Percentiles rank a stretch among this genome's conserved stretches.
Conservation (phyloP, 2,888 invertebrate genomes). For the Epinotia demarniana region DNA sequence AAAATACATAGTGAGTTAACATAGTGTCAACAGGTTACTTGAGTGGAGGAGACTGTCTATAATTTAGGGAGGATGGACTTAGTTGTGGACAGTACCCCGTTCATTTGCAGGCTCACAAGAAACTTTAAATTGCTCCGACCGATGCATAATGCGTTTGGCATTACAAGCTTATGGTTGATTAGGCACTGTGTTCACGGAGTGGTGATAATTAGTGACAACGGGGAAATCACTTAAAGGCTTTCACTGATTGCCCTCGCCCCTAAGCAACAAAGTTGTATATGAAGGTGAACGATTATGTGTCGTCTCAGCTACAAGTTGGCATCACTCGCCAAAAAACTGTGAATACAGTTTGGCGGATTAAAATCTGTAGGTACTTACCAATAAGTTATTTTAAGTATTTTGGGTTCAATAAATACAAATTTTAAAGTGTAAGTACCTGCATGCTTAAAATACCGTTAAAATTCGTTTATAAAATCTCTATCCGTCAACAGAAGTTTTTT, state of each 20-base stretch:
- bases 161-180: conserved; percentile 51
- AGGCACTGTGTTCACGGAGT: neutral
- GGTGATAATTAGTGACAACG: neutral
- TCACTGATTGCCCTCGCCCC: neutral
- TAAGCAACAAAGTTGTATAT: neutral
- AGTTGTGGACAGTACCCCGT: conserved; percentile 70
- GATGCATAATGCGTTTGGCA: conserved; percentile 69
- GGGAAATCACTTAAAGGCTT: neutral
- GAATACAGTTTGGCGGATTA: too few relatives aligned
- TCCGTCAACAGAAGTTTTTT: too few relatives aligned
- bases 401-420: too few relatives aligned
- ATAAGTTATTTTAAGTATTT: too few relatives aligned
- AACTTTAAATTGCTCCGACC: conserved; percentile 76
- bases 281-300: neutral
- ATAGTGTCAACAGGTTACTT: conserved; percentile 81
- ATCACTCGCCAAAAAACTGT: too few relatives aligned
- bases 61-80: conserved; percentile 75
- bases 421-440: too few relatives aligned
- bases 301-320: neutral
- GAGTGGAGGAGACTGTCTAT: conserved; percentile 78
- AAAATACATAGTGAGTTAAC: conserved; percentile 69
- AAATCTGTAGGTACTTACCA: too few relatives aligned
- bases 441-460: too few relatives aligned
- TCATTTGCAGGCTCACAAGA: conserved; percentile 75
- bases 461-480: too few relatives aligned